phyloP scores from a whole-genome alignment of 1,140 invertebrate species.

The Archegozetes longisetosus region DNA sequence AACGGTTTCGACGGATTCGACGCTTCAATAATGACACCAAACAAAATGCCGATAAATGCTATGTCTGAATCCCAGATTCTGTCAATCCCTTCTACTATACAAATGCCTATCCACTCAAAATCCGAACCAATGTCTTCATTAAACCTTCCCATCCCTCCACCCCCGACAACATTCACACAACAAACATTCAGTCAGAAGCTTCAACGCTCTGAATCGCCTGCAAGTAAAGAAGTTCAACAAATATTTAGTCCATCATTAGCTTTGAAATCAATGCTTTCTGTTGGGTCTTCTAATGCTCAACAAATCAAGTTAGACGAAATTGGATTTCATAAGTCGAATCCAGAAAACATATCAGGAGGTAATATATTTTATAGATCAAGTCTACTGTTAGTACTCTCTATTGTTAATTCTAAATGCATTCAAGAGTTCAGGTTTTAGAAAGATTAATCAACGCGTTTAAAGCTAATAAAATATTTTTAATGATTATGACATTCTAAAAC shows the following conservation, averaged over 20 bases:
- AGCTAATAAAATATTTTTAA: no score
- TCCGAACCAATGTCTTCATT: background rate
- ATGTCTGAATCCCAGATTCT: background rate
- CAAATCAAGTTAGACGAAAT: no score
- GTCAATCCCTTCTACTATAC: background rate
- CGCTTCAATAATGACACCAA: background rate
- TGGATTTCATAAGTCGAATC: no score
- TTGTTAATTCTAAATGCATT: no score
- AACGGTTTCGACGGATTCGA: background rate
- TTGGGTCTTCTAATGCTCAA: no score
- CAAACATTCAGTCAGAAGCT: background rate
- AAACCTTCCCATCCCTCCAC: background rate
- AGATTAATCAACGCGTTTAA: no score
- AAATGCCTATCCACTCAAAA: background rate
- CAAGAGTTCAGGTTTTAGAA: no score
- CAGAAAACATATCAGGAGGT: no score
- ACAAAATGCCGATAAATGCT: background rate
- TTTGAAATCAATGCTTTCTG: no score
- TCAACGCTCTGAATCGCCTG: background rate
- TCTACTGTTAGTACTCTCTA: no score
- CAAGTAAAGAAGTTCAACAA: background rate
- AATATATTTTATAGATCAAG: no score
- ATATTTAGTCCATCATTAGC: background rate
- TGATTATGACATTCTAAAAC: no score
- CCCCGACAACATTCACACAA: background rate